A percentile compares a stretch with the other conserved stretches of the same genome.
These are phyloP conservation scores for Chaetura pelagica DNA, from an alignment of 2,113 vertebrate species.

Conservation along the genomic window DNA sequence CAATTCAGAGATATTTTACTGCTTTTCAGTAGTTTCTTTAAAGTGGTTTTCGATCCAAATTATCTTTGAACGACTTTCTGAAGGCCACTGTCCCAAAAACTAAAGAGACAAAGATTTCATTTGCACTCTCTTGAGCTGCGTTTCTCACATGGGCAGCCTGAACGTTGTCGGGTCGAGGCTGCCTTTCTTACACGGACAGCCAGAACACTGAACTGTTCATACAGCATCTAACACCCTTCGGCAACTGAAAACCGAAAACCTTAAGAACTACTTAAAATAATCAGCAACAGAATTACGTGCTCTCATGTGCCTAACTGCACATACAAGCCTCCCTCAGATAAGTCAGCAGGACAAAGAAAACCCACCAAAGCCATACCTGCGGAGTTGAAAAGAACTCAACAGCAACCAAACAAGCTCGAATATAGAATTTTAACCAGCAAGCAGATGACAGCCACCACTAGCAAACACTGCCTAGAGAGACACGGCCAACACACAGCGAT, in stretches of 20 bases:
- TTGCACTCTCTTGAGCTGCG: neutral
- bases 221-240: neutral
- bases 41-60: neutral
- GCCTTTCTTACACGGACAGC: neutral
- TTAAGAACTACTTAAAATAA: neutral
- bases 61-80: neutral
- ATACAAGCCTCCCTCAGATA: fast-evolving
- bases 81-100: neutral
- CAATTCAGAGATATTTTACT: neutral
- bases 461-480: neutral
- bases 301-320: neutral
- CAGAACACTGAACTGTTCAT: neutral
- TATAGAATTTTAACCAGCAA: neutral
- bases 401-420: fast-evolving
- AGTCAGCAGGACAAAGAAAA: neutral
- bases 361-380: neutral
- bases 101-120: neutral
- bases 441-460: neutral
- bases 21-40: neutral
- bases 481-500: neutral
- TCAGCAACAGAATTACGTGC: neutral
- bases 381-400: neutral
- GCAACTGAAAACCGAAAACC: neutral
- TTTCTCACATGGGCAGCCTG: neutral
- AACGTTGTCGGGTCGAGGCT: neutral